These are phyloP conservation scores for Drusus annulatus DNA, from an alignment of 1,140 invertebrate species.

Conservation along the genomic window DNA sequence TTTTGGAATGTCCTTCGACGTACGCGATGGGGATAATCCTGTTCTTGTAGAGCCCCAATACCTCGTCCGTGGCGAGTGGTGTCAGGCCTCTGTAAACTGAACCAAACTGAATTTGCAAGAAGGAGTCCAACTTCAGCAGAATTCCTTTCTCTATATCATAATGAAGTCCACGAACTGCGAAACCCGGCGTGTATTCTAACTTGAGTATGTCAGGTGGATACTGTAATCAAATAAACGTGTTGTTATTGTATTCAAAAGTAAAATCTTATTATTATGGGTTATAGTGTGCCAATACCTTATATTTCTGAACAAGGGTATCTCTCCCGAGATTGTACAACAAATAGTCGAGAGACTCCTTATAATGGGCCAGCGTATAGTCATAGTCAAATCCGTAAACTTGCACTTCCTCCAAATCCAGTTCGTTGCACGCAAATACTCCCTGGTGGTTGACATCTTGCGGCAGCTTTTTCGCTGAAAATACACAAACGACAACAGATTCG, in stretches of 20 bases:
- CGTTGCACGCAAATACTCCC: conserved; percentile 98
- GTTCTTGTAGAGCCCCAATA: conserved; percentile 89
- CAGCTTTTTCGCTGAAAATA: conserved; percentile 84
- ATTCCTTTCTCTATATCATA: conserved; percentile 97
- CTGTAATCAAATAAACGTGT: conserved; percentile 70
- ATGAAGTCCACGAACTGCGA: conserved; percentile 94
- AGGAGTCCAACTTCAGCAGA: conserved; percentile 96
- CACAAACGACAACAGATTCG: not conserved
- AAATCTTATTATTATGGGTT: not conserved
- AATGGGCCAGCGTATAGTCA: conserved; percentile 98
- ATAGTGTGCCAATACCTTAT: conserved; percentile 77
- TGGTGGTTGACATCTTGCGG: conserved; percentile 87
- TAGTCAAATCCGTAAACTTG: conserved; percentile 99
- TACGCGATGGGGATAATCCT: conserved; percentile 87
- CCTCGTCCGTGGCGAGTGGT: conserved; percentile 87
- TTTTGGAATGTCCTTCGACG: conserved; percentile 79
- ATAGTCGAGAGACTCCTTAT: conserved; percentile 91
- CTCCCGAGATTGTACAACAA: conserved; percentile 94
- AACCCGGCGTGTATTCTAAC: conserved; percentile 89
- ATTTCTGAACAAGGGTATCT: conserved; percentile 89
- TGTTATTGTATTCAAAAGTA: not conserved
- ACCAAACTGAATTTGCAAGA: conserved; percentile 96
- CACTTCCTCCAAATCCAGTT: conserved; percentile 91
- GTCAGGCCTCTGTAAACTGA: conserved; percentile 93
- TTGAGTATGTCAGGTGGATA: conserved; percentile 90